A percentile compares a stretch with the other conserved stretches of the same genome.
These are phyloP conservation scores for Lagorchestes hirsutus DNA, from an alignment of 2,797 vertebrate genomes.

Conservation along the genomic window DNA sequence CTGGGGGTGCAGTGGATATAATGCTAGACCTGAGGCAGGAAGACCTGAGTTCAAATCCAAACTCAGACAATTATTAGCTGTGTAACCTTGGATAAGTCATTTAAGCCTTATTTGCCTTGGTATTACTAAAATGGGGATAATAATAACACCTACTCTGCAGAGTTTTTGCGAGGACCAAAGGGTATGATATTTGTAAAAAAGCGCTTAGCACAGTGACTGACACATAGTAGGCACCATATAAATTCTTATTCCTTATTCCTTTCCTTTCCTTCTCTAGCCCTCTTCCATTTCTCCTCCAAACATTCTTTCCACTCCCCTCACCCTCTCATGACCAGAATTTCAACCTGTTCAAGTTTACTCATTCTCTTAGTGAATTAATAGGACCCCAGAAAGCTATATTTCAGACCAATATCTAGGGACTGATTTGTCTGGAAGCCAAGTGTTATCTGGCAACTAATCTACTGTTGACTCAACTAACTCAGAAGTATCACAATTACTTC, in stretches of 20 bases:
- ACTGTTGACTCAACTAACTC: not conserved
- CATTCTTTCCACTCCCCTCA: not conserved
- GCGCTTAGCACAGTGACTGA: not conserved
- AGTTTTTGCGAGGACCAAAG: not conserved
- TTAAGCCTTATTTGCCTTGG: not conserved
- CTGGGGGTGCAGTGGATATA: not conserved
- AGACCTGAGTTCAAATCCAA: not conserved
- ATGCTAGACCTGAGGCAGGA: not conserved
- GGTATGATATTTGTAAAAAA: not conserved
- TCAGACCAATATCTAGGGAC: not conserved
- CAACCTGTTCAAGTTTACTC: not conserved
- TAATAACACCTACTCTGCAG: not conserved
- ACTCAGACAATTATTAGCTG: not conserved
- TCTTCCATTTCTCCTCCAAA: not conserved
- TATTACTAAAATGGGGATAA: not conserved
- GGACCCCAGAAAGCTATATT: not conserved
- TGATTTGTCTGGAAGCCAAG: not conserved
- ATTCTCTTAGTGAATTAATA: not conserved
- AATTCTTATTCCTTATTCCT: not conserved
- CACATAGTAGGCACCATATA: not conserved
- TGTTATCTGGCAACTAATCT: not conserved
- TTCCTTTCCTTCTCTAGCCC: not conserved
- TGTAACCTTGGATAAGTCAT: not conserved
- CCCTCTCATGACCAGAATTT: not conserved
- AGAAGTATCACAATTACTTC: not conserved